Base-by-base conservation (phyloP, 2,113 vertebrate genomes). In the Lucifuga dentata region DNA sequence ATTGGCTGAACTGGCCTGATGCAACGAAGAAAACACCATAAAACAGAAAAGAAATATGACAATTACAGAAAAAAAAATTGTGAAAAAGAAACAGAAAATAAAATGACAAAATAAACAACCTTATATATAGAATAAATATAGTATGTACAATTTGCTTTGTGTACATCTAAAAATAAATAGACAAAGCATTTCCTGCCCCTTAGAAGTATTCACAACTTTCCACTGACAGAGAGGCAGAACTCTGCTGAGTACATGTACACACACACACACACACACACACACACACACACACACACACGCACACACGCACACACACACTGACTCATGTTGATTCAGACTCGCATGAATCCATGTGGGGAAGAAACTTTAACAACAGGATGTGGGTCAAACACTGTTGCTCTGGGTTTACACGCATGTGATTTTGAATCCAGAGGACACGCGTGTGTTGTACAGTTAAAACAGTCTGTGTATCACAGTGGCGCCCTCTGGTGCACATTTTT, bases 121-220 rank as follows among this genome's bases (percentile, higher is more conserved):
- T 86, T 87, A 92, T 90, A 92, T 94, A 92, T 89, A 93, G 89
- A 94, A 94, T 94, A 94, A 93, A 94, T 94, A 94, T 92, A 85
- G 68, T 94, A 92, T 94, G 78, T 94, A 93, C 87, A 93, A 86
- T 89, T 91, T 89, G 88, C 89, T 92, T 91, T 90, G 88, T 92
- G 90, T 91, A 84, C 87, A 91, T 92, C 86, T 91, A 90, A 90
- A 90, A 93, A 93, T 93, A 93, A 94, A 93, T 93, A 94, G 91
- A 92, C 90, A 89, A 90, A 91, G 86, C 90, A 87, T 84, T 75
- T 80, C 80, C 79, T 89, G 72, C 86, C 87, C 81, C 72, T 57
- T 80, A 90, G 85, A 90, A 93, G 89, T 91, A 90, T 92, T 90
- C 90, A 92, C 91, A 93, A 88, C 90, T 84, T 80, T 83, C 82